Base-by-base conservation (phyloP, 2,888 invertebrate genomes). In the Drosophila helvetica region DNA sequence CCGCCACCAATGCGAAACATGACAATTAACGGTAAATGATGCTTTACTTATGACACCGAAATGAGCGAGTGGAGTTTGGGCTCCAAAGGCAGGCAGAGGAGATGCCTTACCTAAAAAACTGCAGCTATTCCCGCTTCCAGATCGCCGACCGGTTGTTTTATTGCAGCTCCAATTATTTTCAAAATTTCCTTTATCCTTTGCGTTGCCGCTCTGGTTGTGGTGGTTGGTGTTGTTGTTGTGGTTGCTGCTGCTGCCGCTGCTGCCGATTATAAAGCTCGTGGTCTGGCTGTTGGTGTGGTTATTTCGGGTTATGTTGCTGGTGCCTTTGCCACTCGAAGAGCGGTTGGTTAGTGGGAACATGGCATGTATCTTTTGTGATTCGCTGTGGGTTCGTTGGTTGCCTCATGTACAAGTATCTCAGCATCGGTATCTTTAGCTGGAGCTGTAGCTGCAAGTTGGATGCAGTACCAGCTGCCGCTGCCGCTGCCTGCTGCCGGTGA, bases 51-150 rank as follows among this genome's bases (percentile, higher is more conserved):
- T 65, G 43, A 59, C 64, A 66, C 52, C 48, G 12, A 59, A 68
- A 72, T 59, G 19, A 45, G 3, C 46, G 15, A 22, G n/a, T 62
- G 30, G 33, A 5, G 5, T 5, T 5, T 62, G 10, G 33, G 12
- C 12, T 5, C 6, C 7, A 38, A 38, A 38, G 22, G 22, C n/a
- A n/a, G n/a, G n/a, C n/a, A n/a, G n/a, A n/a, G 38, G n/a, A 38
- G 38, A n/a, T 38, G 52, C 73, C 78, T 88, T 91, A 92, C 92
- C 92, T 90, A 92, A 90, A 79, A 92, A 92, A 90, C 92, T 92
- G 90, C 91, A 90, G 83, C 92, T 92, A 89, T 91, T 88, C 75
- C 91, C 92, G 89, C 88, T 92, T 80, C 92, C 91, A 86, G 92
- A 91, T 61, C 92, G 91, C 63, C 90, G 90, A 74, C 92, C 91